These are phyloP conservation scores for Pelecanoides urinatrix DNA, from an alignment of 2,113 vertebrate genomes.

Conservation along the genomic window DNA sequence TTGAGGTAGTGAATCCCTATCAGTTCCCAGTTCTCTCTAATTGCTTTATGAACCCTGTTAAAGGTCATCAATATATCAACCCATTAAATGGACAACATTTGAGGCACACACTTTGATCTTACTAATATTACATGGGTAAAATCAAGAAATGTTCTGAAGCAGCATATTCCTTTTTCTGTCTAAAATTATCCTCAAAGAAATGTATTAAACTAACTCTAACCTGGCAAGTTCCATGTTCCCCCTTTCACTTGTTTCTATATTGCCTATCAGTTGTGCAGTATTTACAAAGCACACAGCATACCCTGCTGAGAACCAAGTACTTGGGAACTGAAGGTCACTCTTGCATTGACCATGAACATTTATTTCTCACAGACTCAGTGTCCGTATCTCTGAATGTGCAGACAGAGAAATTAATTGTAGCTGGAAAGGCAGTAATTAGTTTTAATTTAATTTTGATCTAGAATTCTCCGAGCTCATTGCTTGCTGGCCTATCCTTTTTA, in stretches of 20 bases:
- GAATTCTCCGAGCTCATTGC: neutral
- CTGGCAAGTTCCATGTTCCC: neutral
- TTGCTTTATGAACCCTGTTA: neutral
- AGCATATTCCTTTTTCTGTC: neutral
- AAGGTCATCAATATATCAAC: neutral
- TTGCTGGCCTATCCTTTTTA: neutral
- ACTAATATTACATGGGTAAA: neutral
- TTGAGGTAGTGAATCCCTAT: neutral
- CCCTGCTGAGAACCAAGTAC: neutral
- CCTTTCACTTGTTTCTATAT: neutral
- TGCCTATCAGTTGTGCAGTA: neutral
- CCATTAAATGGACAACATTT: neutral
- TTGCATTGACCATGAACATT: neutral
- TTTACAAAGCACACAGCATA: neutral
- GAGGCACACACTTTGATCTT: neutral
- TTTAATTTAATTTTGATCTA: slow-evolving; percentile 1
- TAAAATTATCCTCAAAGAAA: neutral
- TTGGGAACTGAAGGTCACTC: neutral
- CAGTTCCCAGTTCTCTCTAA: neutral
- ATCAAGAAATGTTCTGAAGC: neutral
- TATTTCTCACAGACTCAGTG: neutral
- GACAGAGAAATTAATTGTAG: neutral
- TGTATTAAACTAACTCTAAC: neutral
- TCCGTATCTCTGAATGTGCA: neutral
- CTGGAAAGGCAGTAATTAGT: neutral